Percentiles rank a stretch among this genome's conserved stretches.
Conservation (phyloP, 2,797 vertebrate species). For the Taenioides sp. region DNA sequence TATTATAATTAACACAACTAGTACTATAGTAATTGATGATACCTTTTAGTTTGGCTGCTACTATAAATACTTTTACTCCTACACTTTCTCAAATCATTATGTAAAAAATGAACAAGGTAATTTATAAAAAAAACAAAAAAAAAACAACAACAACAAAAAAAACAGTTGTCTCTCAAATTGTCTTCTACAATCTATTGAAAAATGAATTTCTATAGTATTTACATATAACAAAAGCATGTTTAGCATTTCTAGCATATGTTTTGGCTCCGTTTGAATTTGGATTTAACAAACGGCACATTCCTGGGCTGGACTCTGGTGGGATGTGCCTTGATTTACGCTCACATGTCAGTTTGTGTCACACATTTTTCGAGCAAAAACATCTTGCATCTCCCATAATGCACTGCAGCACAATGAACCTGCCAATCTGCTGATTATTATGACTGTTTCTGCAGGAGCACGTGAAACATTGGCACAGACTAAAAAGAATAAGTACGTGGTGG, state of each 20-base stretch:
- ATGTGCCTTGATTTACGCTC: conserved; percentile 37
- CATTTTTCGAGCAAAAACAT: conserved; percentile 19
- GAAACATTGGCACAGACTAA: conserved; percentile 6
- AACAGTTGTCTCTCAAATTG: background rate
- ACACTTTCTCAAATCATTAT: background rate
- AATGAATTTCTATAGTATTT: no score
- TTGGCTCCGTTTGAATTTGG: conserved; percentile 15
- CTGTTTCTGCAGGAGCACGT: conserved; percentile 19
- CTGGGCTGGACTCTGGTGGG: conserved; percentile 24
- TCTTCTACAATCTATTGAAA: background rate
- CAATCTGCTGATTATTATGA: conserved; percentile 15
- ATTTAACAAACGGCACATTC: conserved; percentile 41
- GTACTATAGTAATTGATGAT: background rate
- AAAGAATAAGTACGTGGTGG: background rate
- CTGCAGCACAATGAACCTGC: conserved; percentile 1
- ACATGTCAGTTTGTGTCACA: conserved; percentile 33
- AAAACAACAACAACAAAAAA: no score
- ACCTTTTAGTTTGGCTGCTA: background rate
- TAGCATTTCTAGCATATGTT: conserved; percentile 2
- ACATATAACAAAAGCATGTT: background rate
- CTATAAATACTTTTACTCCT: background rate
- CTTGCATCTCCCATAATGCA: background rate
- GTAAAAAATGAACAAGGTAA: no score
- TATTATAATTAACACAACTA: no score
- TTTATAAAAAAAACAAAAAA: no score